Evolutionary conservation across 2,113 vertebrate species (phyloP).

Genomic region (Pollachius pollachius): DNA sequence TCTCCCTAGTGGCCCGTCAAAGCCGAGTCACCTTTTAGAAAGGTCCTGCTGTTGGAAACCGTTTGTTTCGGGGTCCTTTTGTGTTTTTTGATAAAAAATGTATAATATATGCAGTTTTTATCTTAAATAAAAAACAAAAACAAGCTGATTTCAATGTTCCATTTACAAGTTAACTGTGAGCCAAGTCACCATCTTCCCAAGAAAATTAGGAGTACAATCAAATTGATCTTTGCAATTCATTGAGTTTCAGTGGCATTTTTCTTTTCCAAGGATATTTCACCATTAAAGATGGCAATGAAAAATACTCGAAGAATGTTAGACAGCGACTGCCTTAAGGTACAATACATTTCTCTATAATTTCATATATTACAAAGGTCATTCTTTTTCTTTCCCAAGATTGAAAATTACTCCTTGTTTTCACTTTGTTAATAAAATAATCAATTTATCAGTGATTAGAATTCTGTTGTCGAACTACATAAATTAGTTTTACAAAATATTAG

Average conservation of each 20-base stretch:
- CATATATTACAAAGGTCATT: slow-evolving; percentile 73
- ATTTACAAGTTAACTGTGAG: slow-evolving; percentile 51
- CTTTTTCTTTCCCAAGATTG: slow-evolving; percentile 56
- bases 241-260: slow-evolving; percentile 65
- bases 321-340: slow-evolving; percentile 59
- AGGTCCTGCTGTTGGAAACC: slow-evolving; percentile 28
- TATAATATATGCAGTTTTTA: slow-evolving; percentile 79
- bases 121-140: slow-evolving; percentile 48
- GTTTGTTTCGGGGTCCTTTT: too few relatives aligned
- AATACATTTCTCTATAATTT: slow-evolving; percentile 70
- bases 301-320: slow-evolving; percentile 65
- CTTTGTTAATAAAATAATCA: slow-evolving; percentile 78
- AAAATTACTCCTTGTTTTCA: slow-evolving; percentile 61
- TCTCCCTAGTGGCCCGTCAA: slow-evolving; percentile 45
- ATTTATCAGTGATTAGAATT: slow-evolving; percentile 80
- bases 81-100: slow-evolving; percentile 49
- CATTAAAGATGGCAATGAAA: slow-evolving; percentile 59
- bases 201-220: slow-evolving; percentile 64
- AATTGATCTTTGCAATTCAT: slow-evolving; percentile 66
- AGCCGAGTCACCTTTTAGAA: slow-evolving; percentile 46
- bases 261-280: slow-evolving; percentile 42
- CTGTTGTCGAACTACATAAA: slow-evolving; percentile 64
- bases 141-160: slow-evolving; percentile 38
- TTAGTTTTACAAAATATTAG: slow-evolving; percentile 74
- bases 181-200: slow-evolving; percentile 70